Base-by-base conservation (phyloP, 2,888 invertebrate species). In the Rhagonycha lutea region DNA sequence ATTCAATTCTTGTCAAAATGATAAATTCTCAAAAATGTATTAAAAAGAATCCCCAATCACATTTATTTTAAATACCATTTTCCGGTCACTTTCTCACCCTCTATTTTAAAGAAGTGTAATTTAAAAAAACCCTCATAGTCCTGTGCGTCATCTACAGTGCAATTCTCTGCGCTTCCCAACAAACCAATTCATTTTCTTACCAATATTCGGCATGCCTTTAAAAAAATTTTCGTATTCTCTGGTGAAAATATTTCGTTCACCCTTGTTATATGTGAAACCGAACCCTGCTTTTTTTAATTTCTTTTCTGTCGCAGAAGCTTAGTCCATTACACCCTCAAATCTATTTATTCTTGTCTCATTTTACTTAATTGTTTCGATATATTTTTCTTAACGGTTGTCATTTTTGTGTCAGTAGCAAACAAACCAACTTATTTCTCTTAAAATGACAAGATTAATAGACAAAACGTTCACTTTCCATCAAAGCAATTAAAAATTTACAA, bases 21-120 rank as follows among this genome's bases (percentile, higher is more conserved):
- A 83, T 81, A 82, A 83, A 83, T 83, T 82, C 79, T 78, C 79
- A 75, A 80, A 78, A 78, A 79, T 77, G 80, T 76, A 78, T 83
- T 83, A 82, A 83, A 84, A 83, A 83, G 83, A 83, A 85, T 83
- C 85, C 84, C 84, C 85, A 83, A 84, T 84, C 83, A 81, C 86
- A 86, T 86, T 86, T 86, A 85, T 86, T 86, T 86, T 85, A 86
- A 86, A 86, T 83, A 84, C 85, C 84, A 83, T 84, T 83, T 83
- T 83, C 83, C 84, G 83, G 84, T 83, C 84, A 84, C 84, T 83
- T 83, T 84, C 82, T 78, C 81, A 81, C 81, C 80, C 80, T 73
- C 82, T 80, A 78, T 78, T 78, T 74, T 77, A 79, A 83, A 83
- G 83, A 85, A 85, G 83, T 85, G 85, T 84, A 87, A 86, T 86